Evolutionary conservation across 2,797 vertebrate genomes (phyloP), one percentile per base, ranked within the genome.

Genomic region (Brotogeris chrysoptera): DNA sequence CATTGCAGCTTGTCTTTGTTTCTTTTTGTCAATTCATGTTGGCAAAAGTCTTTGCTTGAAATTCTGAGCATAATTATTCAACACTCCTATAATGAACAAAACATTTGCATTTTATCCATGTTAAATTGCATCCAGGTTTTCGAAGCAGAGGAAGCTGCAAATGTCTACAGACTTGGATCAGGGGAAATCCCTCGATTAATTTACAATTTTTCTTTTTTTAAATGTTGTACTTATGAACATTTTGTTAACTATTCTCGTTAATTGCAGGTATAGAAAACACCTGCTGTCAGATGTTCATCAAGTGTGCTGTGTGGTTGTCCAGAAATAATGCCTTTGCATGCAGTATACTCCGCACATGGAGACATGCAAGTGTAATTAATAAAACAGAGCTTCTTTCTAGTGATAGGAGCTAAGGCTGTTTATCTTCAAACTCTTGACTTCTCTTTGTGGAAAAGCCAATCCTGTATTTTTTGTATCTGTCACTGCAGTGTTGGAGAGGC

Each of bases 111-210:
- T 91, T 92, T 80, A 52, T 74, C 92, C 7, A 3, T 55, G 23
- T 57, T 60, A 88, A 95, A 95, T 80, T 70, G 68, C 30, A 90
- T 95, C 61, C 84, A 92, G 61, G 21, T 86, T 96, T 92, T 92
- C 4, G 11, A 88, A 88, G 69, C 43, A 69, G 60, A 47, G 20
- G 49, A 79, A 77, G 44, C 30, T 80, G 38, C 34, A 82, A 39
- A 77, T 74, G 74, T 73, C 63, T 80, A 49, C 78, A 69, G 87
- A 46, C 43, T 88, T 82, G 70, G 57, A 64, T 83, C 23, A 44
- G 55, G 46, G 74, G 46, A 88, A 69, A 71, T 68, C 20, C 27
- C n/a, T 84, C 50, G 41, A 49, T 80, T 86, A 74, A 88, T 86
- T 83, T 93, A 55, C 10, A 66, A 71, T 76, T 41, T 19, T 4